phyloP scores from a whole-genome alignment of 2,888 invertebrate genomes.

The Meandrusa payeni region DNA sequence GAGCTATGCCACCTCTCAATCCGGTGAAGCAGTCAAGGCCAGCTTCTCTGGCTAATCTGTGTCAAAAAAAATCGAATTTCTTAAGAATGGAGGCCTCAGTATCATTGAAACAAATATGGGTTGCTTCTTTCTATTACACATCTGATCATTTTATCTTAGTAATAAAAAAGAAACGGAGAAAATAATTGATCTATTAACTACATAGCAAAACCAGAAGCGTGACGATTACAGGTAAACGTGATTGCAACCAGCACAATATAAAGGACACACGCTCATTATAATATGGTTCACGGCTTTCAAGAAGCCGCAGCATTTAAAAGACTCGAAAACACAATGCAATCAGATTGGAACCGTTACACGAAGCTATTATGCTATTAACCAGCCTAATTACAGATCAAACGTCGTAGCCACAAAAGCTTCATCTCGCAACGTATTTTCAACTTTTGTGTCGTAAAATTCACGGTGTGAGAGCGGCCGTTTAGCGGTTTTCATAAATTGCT shows the following conservation, averaged over 20 bases:
- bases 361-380: constrained; percentile 65
- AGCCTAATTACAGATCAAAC: constrained; percentile 76
- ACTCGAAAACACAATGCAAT: constrained; percentile 60
- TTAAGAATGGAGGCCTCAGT: too few relatives aligned
- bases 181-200: too few relatives aligned
- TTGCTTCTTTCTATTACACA: too few relatives aligned
- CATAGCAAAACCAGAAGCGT: constrained; percentile 10
- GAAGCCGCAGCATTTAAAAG: constrained; percentile 44
- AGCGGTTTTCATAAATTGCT: constrained; percentile 61
- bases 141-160: too few relatives aligned
- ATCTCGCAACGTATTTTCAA: constrained; percentile 59
- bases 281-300: constrained; percentile 51
- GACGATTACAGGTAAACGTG: constrained; percentile 23
- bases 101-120: too few relatives aligned
- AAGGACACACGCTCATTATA: constrained; percentile 45
- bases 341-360: constrained; percentile 66
- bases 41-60: too few relatives aligned
- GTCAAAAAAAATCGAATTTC: too few relatives aligned
- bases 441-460: constrained; percentile 67
- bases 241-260: constrained; percentile 41
- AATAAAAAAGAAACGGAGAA: too few relatives aligned
- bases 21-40: too few relatives aligned
- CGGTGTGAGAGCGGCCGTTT: constrained; percentile 51
- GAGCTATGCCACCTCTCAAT: too few relatives aligned
- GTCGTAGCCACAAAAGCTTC: constrained; percentile 69